Evolutionary conservation across 1,140 invertebrate genomes (phyloP), one percentile per base, ranked within the genome.

Genomic region (Dendroctonus valens): DNA sequence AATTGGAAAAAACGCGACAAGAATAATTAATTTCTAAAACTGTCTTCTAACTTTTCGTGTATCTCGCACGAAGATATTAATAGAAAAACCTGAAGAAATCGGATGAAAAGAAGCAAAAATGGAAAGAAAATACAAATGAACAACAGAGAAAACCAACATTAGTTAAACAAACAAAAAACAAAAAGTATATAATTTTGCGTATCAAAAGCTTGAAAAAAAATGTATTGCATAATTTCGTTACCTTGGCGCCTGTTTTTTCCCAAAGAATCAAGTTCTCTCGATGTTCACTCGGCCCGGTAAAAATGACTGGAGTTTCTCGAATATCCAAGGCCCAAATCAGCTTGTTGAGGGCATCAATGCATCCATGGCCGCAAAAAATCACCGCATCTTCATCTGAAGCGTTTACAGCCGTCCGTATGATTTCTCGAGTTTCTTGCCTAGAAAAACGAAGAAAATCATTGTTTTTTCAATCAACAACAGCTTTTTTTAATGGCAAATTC

Each of bases 261-360:
- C 93, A 96, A 42, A 93, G 91, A 58, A 89, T 82, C 14, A 96
- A 79, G 77, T 91, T 92, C 9, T 89, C 88, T 75, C 93, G 90
- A 69, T 94, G 91, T 77, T 96, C 93, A 76, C 87, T 89, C 0
- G 91, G 89, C 0, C 91, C 91, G n/a, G 93, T 89, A 78, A 96
- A 91, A 14, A 93, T 85, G 0, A 88, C 83, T 6, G 87, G 87
- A 40, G 82, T 80, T 57, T 81, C 79, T 66, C 79, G 72, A 73
- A 91, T 78, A 79, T 89, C 80, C 76, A 89, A 71, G 75, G 83
- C 82, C 84, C 85, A 75, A 73, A 90, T 84, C 6, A 91, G 75
- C 76, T 89, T 89, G 60, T 90, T 85, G 61, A 92, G 79, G 50
- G 88, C 89, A 69, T 83, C 87, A 7, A 89, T 89, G 52, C 86